Base-by-base conservation (phyloP, 2,113 vertebrate genomes). In the Triplophysa dalaica region DNA sequence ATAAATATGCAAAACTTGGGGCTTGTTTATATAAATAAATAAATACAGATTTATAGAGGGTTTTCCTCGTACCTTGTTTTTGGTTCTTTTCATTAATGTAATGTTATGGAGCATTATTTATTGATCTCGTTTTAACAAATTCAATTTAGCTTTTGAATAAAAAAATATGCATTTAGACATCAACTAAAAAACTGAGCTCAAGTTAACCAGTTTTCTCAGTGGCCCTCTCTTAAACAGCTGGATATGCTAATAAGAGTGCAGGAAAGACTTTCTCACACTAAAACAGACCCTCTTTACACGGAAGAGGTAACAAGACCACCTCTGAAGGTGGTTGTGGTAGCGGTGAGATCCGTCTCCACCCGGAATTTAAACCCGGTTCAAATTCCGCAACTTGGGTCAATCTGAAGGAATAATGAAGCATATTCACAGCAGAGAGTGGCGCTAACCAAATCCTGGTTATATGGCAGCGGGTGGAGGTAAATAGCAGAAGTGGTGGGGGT, bases 391-490 rank as follows among this genome's bases (percentile, higher is more conserved):
- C 33, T 70, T 19, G 72, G 81, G 75, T 85, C 68, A 86, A 70
- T 86, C 29, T 68, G 78, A 80, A 65, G 52, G 80, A 80, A 87
- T 88, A 80, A 83, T 72, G 72, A 70, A 60, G 70, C 68, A 81
- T 73, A 77, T 83, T 83, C 82, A 85, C 60, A 74, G 85, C 77
- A 66, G 78, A 63, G 67, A 63, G 73, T 79, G 79, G 56, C 74
- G 76, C 83, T 83, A 79, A 86, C 16, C 75, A 77, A 64, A 74
- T 54, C 70, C 77, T 76, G 43, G 43, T 45, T 56, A 58, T 56
- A 58, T 48, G 66, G 72, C 11, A 50, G 48, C 56, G 82, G 74
- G 41, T 56, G 12, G 65, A 19, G 67, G 70, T 13, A 8, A 58
- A 61, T 45, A 61, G 56, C 70, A 9, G 70, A 61, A 29, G 70